These are phyloP conservation scores for Monochamus saltuarius DNA, from an alignment of 1,140 invertebrate species.

Conservation along the genomic window DNA sequence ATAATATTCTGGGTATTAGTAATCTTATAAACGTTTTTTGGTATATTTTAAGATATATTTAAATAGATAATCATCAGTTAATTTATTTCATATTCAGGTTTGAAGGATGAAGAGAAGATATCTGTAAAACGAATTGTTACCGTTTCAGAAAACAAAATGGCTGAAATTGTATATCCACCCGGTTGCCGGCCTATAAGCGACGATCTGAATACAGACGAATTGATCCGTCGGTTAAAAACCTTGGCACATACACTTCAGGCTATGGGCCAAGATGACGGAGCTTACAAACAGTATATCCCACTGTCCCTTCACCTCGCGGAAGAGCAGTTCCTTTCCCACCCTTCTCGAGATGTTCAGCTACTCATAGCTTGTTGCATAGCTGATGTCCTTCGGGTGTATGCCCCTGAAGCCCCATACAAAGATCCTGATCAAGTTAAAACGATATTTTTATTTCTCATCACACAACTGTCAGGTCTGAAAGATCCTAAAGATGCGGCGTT, in stretches of 20 bases:
- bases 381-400: slow-evolving; percentile 95
- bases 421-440: slow-evolving; percentile 91
- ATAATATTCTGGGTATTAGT: too few relatives aligned
- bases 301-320: slow-evolving; percentile 91
- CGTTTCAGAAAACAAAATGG: slow-evolving; percentile 56
- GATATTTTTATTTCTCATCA: slow-evolving; percentile 95
- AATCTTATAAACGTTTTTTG: too few relatives aligned
- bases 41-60: too few relatives aligned
- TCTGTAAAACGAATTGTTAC: slow-evolving; percentile 12
- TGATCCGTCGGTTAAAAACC: slow-evolving; percentile 90
- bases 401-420: slow-evolving; percentile 97
- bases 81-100: background rate
- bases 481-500: slow-evolving; percentile 97
- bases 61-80: background rate
- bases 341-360: slow-evolving; percentile 90
- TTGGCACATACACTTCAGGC: slow-evolving; percentile 92
- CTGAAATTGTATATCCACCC: slow-evolving; percentile 83
- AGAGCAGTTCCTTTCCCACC: slow-evolving; percentile 88
- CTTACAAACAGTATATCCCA: slow-evolving; percentile 90
- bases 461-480: slow-evolving; percentile 88
- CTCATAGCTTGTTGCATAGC: slow-evolving; percentile 96
- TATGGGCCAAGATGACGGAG: slow-evolving; percentile 94
- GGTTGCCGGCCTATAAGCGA: slow-evolving; percentile 87
- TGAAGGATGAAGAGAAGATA: background rate
- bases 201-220: slow-evolving; percentile 91